Conservation (phyloP, 92 coral and sea anemone species). For the Paragorgia papillata region DNA sequence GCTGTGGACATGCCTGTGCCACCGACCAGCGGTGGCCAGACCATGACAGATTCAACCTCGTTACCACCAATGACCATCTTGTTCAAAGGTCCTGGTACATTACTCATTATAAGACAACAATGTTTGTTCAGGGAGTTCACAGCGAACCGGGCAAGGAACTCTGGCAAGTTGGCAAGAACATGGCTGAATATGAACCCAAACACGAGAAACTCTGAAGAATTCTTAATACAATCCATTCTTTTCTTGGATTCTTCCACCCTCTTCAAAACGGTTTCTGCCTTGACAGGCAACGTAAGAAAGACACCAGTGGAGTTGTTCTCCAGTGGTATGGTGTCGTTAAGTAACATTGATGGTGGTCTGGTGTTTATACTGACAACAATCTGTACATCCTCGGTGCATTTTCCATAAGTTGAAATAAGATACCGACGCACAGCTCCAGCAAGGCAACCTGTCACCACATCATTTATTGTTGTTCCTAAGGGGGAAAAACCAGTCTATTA, state of each 20-base stretch:
- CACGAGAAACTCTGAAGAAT: constrained; percentile 83
- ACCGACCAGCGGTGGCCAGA: constrained; percentile 96
- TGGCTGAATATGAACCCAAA: constrained; percentile 79
- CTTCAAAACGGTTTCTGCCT: constrained; percentile 58
- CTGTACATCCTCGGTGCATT: constrained; percentile 86
- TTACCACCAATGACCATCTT: constrained; percentile 78
- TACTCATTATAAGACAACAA: constrained; percentile 84
- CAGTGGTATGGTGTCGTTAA: constrained; percentile 79
- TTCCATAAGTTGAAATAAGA: constrained; percentile 66
- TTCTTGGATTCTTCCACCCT: constrained; percentile 82
- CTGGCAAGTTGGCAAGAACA: constrained; percentile 83
- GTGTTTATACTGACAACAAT: constrained; percentile 89
- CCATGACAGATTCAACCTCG: constrained; percentile 76
- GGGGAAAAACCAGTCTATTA: background rate
- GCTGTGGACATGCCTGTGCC: constrained; percentile 89
- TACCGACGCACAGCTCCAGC: constrained; percentile 92
- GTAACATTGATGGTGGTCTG: constrained; percentile 71
- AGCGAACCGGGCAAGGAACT: constrained; percentile 76
- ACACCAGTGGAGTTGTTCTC: constrained; percentile 93
- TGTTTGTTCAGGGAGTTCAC: constrained; percentile 80
- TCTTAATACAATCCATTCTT: constrained; percentile 88
- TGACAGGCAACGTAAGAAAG: constrained; percentile 80
- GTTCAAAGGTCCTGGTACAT: constrained; percentile 93
- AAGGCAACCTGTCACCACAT: constrained; percentile 87
- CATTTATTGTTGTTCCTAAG: constrained; percentile 92